These are phyloP conservation scores for Bombycilla garrulus DNA, from an alignment of 2,113 vertebrate genomes.

Conservation along the genomic window DNA sequence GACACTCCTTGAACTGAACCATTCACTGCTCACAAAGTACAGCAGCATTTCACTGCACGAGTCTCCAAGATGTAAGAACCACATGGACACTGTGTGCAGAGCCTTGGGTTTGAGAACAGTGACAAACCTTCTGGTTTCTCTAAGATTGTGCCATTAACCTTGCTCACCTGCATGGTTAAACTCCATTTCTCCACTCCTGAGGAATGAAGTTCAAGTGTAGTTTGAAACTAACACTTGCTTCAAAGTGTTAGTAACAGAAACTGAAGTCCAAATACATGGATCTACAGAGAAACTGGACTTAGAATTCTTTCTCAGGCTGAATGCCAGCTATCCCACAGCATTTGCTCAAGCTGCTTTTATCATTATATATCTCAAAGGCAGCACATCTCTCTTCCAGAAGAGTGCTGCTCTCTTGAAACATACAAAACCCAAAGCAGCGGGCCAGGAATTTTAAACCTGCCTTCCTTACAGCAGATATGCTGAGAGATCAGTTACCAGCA, in stretches of 20 bases:
- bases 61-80: neutral
- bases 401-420: neutral
- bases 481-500: neutral
- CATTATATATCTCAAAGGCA: rapidly evolving
- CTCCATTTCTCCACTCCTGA: neutral
- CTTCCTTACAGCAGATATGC: neutral
- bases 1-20: rapidly evolving
- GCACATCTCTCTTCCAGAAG: neutral
- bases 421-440: neutral
- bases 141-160: neutral
- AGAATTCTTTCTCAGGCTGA: neutral
- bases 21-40: neutral
- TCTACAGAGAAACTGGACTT: neutral
- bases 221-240: neutral
- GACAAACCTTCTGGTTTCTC: neutral
- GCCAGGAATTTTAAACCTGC: neutral
- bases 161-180: neutral
- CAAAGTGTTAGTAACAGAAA: neutral
- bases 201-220: too few relatives aligned
- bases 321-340: neutral
- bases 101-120: neutral
- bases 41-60: neutral
- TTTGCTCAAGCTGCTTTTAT: neutral
- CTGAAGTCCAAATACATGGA: neutral
- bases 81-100: neutral